Percentiles rank a stretch among this genome's conserved stretches.
phyloP scores from a whole-genome alignment of 2,888 invertebrate species.

The Petrolisthes cinctipes region DNA sequence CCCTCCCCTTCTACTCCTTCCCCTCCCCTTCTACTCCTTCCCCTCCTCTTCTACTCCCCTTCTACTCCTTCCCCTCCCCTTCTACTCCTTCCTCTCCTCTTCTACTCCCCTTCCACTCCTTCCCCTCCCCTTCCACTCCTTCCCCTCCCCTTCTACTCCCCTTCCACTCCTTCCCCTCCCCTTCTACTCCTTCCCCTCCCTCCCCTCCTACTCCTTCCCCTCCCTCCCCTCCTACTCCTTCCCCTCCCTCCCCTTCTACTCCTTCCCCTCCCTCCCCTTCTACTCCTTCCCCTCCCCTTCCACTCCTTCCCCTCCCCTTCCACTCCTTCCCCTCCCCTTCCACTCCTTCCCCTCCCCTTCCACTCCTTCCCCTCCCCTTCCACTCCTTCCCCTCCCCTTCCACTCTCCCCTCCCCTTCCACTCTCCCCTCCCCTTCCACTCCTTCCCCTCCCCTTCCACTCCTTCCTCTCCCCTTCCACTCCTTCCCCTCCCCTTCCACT shows the following conservation, averaged over 20 bases:
- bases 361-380: not conserved
- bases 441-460: not conserved
- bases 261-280: not conserved
- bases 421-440: conserved; percentile 2
- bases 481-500: not conserved
- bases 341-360: not conserved
- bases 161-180: not conserved
- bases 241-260: not conserved
- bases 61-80: not conserved
- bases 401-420: not conserved
- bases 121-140: not conserved
- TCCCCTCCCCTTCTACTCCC: not conserved
- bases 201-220: too few species aligned
- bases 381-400: not conserved
- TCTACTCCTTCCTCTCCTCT: not conserved
- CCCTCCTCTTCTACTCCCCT: not conserved
- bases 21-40: conserved; percentile 2
- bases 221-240: too few species aligned
- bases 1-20: conserved; percentile 1
- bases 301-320: not conserved
- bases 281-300: not conserved
- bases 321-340: not conserved
- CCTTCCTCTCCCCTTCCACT: not conserved
- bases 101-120: not conserved
- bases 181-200: not conserved